Conservation (phyloP, 2,888 invertebrate genomes). For the Sabatieria punctata region DNA sequence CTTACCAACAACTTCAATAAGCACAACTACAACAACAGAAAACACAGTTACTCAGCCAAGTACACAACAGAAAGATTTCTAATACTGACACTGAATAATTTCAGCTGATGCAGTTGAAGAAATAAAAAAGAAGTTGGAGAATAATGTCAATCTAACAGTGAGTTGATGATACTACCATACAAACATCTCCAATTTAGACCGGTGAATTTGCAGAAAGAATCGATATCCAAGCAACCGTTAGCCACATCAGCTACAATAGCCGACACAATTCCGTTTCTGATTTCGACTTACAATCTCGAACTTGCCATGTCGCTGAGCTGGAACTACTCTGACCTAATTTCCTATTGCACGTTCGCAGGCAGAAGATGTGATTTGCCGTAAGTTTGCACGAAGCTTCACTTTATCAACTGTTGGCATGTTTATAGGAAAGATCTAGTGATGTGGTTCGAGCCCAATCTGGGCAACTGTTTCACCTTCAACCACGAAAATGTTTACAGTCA, state of each 20-base stretch:
- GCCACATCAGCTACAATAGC: background rate
- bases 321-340: background rate
- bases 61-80: too few relatives aligned
- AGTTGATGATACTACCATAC: too few relatives aligned
- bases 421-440: background rate
- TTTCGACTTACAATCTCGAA: background rate
- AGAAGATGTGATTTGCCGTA: background rate
- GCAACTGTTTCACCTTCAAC: constrained; percentile 7
- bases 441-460: background rate
- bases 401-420: background rate
- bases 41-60: too few relatives aligned
- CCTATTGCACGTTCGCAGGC: background rate
- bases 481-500: background rate
- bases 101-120: too few relatives aligned
- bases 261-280: constrained; percentile 2
- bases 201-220: too few relatives aligned
- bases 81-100: too few relatives aligned
- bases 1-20: too few relatives aligned
- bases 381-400: background rate
- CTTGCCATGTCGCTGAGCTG: background rate
- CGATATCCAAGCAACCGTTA: too few relatives aligned
- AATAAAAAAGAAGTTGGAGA: too few relatives aligned
- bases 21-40: too few relatives aligned
- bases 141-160: too few relatives aligned
- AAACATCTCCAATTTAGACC: too few relatives aligned